phyloP scores from a whole-genome alignment of 2,797 vertebrate genomes.

The Rallus crepitans region DNA sequence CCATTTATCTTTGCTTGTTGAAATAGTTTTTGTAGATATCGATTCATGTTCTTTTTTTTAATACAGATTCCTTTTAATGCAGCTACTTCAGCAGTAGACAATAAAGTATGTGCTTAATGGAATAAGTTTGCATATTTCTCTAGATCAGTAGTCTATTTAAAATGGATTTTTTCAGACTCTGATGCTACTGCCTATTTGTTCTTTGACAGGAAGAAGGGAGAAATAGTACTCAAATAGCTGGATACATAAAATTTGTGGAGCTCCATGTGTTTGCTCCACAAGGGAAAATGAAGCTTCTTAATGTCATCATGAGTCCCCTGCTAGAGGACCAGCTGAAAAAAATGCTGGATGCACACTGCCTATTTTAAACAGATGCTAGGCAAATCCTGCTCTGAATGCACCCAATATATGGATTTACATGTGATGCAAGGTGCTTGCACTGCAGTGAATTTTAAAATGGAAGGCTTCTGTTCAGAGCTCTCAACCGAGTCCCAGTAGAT shows the following conservation, averaged over 20 bases:
- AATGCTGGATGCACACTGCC: not conserved
- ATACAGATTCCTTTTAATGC: not conserved
- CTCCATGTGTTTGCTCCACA: not conserved
- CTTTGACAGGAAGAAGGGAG: not conserved
- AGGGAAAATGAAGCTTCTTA: not conserved
- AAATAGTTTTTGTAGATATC: not conserved
- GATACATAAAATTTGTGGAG: not conserved
- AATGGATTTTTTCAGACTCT: not conserved
- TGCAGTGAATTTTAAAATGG: not conserved
- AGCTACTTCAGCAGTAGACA: not conserved
- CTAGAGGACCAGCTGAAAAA: not conserved
- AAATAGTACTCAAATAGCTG: not conserved
- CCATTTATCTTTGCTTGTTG: not conserved
- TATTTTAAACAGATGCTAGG: not conserved
- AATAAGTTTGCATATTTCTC: conserved; percentile 10
- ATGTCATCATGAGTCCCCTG: not conserved
- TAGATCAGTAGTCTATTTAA: not conserved
- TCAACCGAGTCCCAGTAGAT: not conserved
- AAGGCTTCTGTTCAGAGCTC: not conserved
- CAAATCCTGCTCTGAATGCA: not conserved
- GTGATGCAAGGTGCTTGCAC: too few relatives aligned
- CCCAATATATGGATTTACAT: not conserved
- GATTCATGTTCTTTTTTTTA: not conserved
- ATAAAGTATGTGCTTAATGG: not conserved
- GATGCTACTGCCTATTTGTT: not conserved